Evolutionary conservation across 2,113 vertebrate genomes (phyloP).

Genomic region (Lates calcarifer): DNA sequence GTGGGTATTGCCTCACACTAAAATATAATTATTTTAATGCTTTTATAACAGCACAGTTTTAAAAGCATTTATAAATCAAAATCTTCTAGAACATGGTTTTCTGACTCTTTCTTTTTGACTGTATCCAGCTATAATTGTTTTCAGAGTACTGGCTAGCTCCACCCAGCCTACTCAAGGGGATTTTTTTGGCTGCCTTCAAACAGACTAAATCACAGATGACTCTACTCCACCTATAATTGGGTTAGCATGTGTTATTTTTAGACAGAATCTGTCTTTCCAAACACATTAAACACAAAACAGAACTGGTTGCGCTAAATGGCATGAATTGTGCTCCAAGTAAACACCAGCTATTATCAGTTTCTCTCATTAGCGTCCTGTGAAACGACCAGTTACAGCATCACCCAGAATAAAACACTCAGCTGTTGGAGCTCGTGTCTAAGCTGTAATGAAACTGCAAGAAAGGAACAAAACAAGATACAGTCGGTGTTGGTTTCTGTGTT

Average conservation of each 20-base stretch:
- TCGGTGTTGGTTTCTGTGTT: not conserved
- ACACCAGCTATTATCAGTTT: constrained; percentile 53
- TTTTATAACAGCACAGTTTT: not conserved
- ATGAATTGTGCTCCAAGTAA: constrained; percentile 44
- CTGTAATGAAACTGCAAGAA: constrained; percentile 7
- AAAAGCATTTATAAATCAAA: not conserved
- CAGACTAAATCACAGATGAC: constrained; percentile 72
- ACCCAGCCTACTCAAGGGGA: constrained; percentile 50
- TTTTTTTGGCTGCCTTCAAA: constrained; percentile 64
- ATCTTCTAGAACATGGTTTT: not conserved
- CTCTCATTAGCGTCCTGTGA: constrained; percentile 44
- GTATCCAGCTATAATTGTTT: constrained; percentile 59
- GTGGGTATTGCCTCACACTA: not conserved
- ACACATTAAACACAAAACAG: constrained; percentile 51
- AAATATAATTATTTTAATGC: not conserved
- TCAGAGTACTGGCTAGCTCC: constrained; percentile 49
- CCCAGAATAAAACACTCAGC: constrained; percentile 3
- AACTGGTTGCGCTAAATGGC: constrained; percentile 52
- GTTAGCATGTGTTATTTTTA: constrained; percentile 79
- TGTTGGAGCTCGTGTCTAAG: not conserved
- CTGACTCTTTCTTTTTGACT: constrained; percentile 28
- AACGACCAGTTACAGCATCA: constrained; percentile 31
- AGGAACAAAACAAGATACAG: constrained; percentile 3
- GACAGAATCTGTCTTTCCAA: constrained; percentile 50
- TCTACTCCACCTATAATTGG: constrained; percentile 77